A percentile compares a stretch with the other conserved stretches of the same genome.
phyloP scores from a whole-genome alignment of 1,140 invertebrate genomes.

The Cyphomyrmex costatus region DNA sequence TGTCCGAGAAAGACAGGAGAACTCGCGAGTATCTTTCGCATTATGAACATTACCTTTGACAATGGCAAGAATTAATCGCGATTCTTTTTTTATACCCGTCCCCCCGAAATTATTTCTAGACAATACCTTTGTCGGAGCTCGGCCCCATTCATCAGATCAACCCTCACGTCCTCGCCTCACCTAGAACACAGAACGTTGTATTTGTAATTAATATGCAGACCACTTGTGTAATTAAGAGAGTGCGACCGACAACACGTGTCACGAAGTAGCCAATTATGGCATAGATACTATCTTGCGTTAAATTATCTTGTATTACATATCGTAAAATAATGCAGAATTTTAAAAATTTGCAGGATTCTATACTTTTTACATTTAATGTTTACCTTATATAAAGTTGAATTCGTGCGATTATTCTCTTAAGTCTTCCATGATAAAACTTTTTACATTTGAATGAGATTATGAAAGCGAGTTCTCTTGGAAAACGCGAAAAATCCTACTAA shows the following conservation, averaged over 20 bases:
- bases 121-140: slow-evolving; percentile 71
- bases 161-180: slow-evolving; percentile 71
- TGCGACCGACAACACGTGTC: slow-evolving; percentile 34
- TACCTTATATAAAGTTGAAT: background rate
- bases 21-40: background rate
- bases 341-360: slow-evolving; percentile 21
- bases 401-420: background rate
- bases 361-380: slow-evolving; percentile 7
- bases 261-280: slow-evolving; percentile 60
- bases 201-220: slow-evolving; percentile 70
- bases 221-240: slow-evolving; percentile 69
- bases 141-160: slow-evolving; percentile 71
- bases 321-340: background rate
- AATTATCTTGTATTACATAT: background rate
- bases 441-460: background rate
- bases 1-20: background rate
- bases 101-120: slow-evolving; percentile 72
- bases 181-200: slow-evolving; percentile 69
- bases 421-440: background rate
- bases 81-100: background rate
- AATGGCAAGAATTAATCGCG: slow-evolving; percentile 22
- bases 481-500: background rate
- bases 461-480: background rate
- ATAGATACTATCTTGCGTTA: slow-evolving; percentile 42
- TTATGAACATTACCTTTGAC: background rate